Evolutionary conservation across 2,113 vertebrate genomes (phyloP).

Genomic region (Siniperca knerii): DNA sequence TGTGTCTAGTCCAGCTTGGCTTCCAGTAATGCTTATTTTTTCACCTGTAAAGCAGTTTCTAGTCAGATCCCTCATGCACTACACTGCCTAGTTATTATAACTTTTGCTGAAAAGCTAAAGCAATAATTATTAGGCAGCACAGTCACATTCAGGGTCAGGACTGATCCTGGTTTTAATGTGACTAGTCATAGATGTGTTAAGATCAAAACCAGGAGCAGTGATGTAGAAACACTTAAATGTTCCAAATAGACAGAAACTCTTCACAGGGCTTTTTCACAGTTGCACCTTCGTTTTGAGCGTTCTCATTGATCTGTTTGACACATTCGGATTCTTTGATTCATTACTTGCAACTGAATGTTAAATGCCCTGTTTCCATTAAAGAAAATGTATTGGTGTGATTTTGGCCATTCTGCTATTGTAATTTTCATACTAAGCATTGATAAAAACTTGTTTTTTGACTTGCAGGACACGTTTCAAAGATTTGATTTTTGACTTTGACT

Average conservation of each 20-base stretch:
- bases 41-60: not conserved
- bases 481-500: not conserved
- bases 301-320: not conserved
- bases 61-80: not conserved
- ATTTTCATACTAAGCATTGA: not conserved
- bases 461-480: not conserved
- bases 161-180: not conserved
- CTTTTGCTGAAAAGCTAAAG: not conserved
- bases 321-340: not conserved
- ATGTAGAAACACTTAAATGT: too few relatives aligned
- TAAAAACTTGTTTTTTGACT: not conserved
- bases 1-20: not conserved
- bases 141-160: not conserved
- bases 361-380: not conserved
- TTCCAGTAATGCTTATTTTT: not conserved
- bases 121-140: not conserved
- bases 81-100: not conserved
- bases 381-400: not conserved
- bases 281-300: not conserved
- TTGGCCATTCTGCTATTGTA: not conserved
- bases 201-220: not conserved
- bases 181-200: not conserved
- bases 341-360: not conserved
- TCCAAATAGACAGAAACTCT: not conserved
- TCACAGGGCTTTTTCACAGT: not conserved